Conservation (phyloP, 2,888 invertebrate species). For the Mechanitis messenoides region DNA sequence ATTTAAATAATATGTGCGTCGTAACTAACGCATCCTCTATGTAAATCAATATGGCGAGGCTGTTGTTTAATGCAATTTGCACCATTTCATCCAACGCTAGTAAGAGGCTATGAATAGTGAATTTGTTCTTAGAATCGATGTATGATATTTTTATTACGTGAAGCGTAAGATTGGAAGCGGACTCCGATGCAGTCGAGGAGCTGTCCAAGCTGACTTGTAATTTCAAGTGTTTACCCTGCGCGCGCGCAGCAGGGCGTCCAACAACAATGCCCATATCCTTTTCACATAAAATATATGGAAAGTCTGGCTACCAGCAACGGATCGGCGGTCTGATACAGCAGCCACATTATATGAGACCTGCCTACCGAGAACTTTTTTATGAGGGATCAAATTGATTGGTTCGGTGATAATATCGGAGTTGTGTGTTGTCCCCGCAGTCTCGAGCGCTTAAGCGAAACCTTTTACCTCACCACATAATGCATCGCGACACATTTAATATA, state of each 20-base stretch:
- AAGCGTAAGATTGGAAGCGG: constrained; percentile 74
- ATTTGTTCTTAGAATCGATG: constrained; percentile 26
- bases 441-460: constrained; percentile 11
- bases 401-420: constrained; percentile 68
- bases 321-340: constrained; percentile 65
- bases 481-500: constrained; percentile 52
- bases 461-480: constrained; percentile 26
- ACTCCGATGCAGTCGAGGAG: constrained; percentile 44
- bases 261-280: constrained; percentile 75
- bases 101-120: constrained; percentile 28
- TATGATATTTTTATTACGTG: constrained; percentile 59
- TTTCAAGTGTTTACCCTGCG: constrained; percentile 73
- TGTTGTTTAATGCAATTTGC: constrained; percentile 21
- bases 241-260: constrained; percentile 63
- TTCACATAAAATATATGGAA: constrained; percentile 77
- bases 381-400: constrained; percentile 77
- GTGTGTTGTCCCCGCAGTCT: constrained; percentile 46
- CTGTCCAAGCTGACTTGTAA: constrained; percentile 66
- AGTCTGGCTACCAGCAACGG: constrained; percentile 67
- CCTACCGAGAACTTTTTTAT: constrained; percentile 71
- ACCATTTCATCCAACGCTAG: constrained; percentile 19
- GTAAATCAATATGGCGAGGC: constrained; percentile 19
- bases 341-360: constrained; percentile 62
- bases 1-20: constrained; percentile 17
- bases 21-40: constrained; percentile 16